A percentile compares a stretch with the other conserved stretches of the same genome.
phyloP scores from a whole-genome alignment of 2,888 invertebrate species.

The Bembecia ichneumoniformis region DNA sequence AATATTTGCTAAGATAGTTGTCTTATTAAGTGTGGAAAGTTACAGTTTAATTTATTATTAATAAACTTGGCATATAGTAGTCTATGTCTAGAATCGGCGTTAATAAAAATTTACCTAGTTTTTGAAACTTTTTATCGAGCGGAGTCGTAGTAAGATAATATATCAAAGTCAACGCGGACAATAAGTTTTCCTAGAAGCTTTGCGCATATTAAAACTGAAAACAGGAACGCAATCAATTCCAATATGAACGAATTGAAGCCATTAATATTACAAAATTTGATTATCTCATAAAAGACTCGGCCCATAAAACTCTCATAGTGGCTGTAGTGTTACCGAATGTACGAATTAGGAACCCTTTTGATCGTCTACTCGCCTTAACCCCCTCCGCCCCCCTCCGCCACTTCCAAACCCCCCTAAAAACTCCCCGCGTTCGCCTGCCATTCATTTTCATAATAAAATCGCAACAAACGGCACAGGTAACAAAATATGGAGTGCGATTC shows the following conservation, averaged over 20 bases:
- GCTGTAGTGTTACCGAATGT: slow-evolving; percentile 62
- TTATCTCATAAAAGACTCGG: slow-evolving; percentile 71
- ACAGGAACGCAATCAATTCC: slow-evolving; percentile 39
- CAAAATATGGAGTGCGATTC: slow-evolving; percentile 68
- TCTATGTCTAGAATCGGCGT: too few species aligned
- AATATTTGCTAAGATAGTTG: too few species aligned
- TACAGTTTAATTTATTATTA: too few species aligned
- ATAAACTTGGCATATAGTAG: too few species aligned
- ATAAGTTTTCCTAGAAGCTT: slow-evolving; percentile 8
- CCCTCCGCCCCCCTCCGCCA: slow-evolving; percentile 21
- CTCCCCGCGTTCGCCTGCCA: slow-evolving; percentile 41
- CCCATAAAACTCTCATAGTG: slow-evolving; percentile 68
- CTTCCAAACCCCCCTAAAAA: slow-evolving; percentile 15
- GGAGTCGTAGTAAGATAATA: too few species aligned
- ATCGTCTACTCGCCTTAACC: slow-evolving; percentile 32
- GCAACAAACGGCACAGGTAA: slow-evolving; percentile 70
- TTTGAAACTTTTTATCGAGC: too few species aligned
- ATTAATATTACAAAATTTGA: slow-evolving; percentile 72
- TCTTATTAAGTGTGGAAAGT: too few species aligned
- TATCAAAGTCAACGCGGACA: background rate
- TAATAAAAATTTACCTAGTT: too few species aligned
- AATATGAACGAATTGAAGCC: slow-evolving; percentile 48
- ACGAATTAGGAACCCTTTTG: slow-evolving; percentile 71
- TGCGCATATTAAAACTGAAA: slow-evolving; percentile 9
- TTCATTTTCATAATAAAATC: slow-evolving; percentile 73